Evolutionary conservation across 2,113 vertebrate species (phyloP), one percentile per base, ranked within the genome.

Genomic region (Nanger granti): DNA sequence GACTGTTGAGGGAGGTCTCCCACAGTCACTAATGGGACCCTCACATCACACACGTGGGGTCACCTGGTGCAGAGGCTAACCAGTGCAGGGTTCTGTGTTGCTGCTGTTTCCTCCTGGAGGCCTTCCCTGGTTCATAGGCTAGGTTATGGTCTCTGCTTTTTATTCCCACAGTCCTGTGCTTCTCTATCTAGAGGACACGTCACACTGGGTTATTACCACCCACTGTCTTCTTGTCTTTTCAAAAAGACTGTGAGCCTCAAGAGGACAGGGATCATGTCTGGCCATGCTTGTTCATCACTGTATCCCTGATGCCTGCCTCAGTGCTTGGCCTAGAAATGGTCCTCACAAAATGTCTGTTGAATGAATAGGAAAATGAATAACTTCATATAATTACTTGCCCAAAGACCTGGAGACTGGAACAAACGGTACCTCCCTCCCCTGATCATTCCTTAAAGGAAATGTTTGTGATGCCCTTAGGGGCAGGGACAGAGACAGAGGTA

Each of bases 291-390:
- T 76, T 93, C n/a, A 54, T 9, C 80, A 41, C 34, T 26, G 1
- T 60, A 8, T 59, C 41, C 17, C 54, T 52, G 59, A 47, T 28
- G 54, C 41, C 64, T 15, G 76, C 76, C 28, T 66, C 80, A 88
- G 54, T 84, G 88, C 41, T 66, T 91, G 66, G 47, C 60, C 37
- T n/a, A 24, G 28, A 64, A 89, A 86, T 20, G 31, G 55, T 44
- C 66, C n/a, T 94, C 66, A 66, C 55, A 95, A 69, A 80, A 54
- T 60, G 55, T 86, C 89, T 82, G 31, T 57, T 94, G 91, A 97
- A 52, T 93, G 59, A 96, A 59, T 89, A 89, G 87, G 29, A 83
- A 47, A 69, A 82, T 82, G 82, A 91, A 91, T 76, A 14, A 64
- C 31, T 54, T 94, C 14, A 64, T 79, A 7, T 54, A 84, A 93